phyloP scores from a whole-genome alignment of 2,888 invertebrate genomes.

The Heliconius sara region DNA sequence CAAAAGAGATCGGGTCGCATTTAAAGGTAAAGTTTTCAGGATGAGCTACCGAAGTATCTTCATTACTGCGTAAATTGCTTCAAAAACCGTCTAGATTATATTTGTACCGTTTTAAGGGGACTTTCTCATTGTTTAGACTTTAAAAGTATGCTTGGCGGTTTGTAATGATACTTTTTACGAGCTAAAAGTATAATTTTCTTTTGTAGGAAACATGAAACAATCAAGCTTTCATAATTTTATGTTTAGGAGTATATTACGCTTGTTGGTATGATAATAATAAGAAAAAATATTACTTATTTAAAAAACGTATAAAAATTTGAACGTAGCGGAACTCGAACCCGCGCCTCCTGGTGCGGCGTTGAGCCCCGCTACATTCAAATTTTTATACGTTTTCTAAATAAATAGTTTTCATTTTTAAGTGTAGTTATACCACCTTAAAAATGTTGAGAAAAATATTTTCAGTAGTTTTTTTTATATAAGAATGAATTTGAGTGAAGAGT shows the following conservation, averaged over 20 bases:
- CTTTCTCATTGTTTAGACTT: slow-evolving; percentile 27
- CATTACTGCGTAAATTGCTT: slow-evolving; percentile 35
- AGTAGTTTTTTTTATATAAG: too few relatives aligned
- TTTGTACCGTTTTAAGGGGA: slow-evolving; percentile 21
- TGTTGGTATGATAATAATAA: neutral
- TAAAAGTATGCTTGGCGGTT: slow-evolving; percentile 12
- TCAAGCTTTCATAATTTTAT: neutral
- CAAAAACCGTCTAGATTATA: slow-evolving; percentile 28
- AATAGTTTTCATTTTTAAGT: too few relatives aligned
- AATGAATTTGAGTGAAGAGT: too few relatives aligned
- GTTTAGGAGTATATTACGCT: neutral
- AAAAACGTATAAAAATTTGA: too few relatives aligned
- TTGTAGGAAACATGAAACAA: slow-evolving; percentile 4
- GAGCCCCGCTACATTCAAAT: too few relatives aligned
- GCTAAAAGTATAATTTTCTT: slow-evolving; percentile 9
- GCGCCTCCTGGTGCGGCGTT: too few relatives aligned
- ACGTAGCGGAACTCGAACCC: too few relatives aligned
- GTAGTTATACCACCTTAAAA: too few relatives aligned
- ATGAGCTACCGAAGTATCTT: slow-evolving; percentile 36
- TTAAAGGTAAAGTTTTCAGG: slow-evolving; percentile 41
- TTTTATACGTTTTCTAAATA: too few relatives aligned
- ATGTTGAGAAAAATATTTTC: too few relatives aligned
- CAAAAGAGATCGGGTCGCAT: slow-evolving; percentile 40
- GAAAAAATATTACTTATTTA: too few relatives aligned
- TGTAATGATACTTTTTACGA: slow-evolving; percentile 12